Conservation (phyloP, 2,113 vertebrate species). For the Calidris pugnax region DNA sequence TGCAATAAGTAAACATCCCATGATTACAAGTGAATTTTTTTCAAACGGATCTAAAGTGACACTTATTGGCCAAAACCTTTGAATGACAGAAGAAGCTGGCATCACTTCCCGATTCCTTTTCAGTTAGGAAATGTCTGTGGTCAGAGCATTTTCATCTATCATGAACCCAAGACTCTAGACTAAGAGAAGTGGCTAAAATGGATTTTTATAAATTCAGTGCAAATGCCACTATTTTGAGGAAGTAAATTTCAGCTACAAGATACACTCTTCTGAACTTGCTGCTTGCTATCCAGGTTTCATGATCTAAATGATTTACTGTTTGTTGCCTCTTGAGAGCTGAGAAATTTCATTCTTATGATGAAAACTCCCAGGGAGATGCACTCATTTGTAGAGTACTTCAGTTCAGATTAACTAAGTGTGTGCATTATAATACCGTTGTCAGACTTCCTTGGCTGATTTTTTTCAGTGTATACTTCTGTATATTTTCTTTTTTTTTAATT, state of each 20-base stretch:
- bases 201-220: conserved; percentile 39
- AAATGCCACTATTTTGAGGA: conserved; percentile 52
- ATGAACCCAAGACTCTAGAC: not conserved
- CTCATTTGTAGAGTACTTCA: not conserved
- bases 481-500: not conserved
- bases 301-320: not conserved
- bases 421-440: not conserved
- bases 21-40: not conserved
- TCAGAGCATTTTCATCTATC: conserved; percentile 18
- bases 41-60: not conserved
- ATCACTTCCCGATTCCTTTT: conserved; percentile 36
- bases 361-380: not conserved
- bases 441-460: not conserved
- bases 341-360: not conserved
- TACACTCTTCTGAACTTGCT: not conserved
- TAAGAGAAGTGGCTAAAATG: conserved; percentile 55
- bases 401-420: not conserved
- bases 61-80: conserved; percentile 32
- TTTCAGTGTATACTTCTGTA: not conserved
- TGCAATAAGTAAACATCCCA: not conserved
- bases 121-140: conserved; percentile 38
- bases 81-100: conserved; percentile 9
- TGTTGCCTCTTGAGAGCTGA: not conserved
- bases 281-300: conserved; percentile 30
- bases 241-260: conserved; percentile 22